Percentiles rank a stretch among this genome's conserved stretches.
phyloP scores from a whole-genome alignment of 2,797 vertebrate genomes.

The Xerus rutilus region DNA sequence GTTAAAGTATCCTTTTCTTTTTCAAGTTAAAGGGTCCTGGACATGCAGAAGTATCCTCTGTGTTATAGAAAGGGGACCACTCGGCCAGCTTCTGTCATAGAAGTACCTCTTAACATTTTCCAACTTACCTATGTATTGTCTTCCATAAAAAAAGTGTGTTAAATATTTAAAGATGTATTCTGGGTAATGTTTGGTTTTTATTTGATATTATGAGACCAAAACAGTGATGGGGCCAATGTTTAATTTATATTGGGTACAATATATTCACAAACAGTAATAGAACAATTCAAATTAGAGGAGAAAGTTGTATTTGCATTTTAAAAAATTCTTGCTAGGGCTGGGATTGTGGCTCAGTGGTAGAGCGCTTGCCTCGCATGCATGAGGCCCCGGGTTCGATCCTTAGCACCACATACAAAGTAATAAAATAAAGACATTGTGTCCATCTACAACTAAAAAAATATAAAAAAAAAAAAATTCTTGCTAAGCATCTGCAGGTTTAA shows the following conservation, averaged over 20 bases:
- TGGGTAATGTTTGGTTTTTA: neutral
- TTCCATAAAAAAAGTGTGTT: slow-evolving; percentile 10
- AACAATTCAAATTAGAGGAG: slow-evolving; percentile 13
- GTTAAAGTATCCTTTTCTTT: neutral
- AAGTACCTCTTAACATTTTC: slow-evolving; percentile 20
- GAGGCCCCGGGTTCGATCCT: too few species aligned
- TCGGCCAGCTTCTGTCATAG: neutral
- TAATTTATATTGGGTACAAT: neutral
- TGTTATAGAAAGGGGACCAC: neutral
- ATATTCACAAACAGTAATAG: neutral
- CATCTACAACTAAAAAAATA: too few species aligned
- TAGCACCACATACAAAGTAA: too few species aligned
- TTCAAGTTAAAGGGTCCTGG: slow-evolving; percentile 1
- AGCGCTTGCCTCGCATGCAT: too few species aligned
- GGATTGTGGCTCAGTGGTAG: too few species aligned
- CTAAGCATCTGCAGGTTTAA: neutral
- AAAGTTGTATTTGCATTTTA: neutral
- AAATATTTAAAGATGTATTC: slow-evolving; percentile 23
- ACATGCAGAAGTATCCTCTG: neutral
- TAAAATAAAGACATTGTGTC: too few species aligned
- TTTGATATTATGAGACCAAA: slow-evolving; percentile 2
- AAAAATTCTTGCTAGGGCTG: neutral
- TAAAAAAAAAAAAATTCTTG: neutral
- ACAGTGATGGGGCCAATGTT: neutral
- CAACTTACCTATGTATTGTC: neutral